Base-by-base conservation (phyloP, 37 sponge, comb jelly and placozoan species). In the Eunapius fragilis region DNA sequence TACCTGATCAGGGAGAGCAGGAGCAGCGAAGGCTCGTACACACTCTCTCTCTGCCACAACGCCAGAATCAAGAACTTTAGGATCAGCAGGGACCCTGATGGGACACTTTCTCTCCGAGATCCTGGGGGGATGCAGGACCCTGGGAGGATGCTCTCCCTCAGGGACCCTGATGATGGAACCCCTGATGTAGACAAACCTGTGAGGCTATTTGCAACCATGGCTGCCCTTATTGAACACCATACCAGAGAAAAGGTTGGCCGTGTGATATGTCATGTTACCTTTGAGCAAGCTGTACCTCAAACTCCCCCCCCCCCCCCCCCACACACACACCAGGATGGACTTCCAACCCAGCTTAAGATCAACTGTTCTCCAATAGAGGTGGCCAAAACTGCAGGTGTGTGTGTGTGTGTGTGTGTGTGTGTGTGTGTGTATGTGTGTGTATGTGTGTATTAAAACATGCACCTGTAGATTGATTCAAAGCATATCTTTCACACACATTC, bases 1-100 rank as follows among this genome's bases (percentile, higher is more conserved):
- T 89, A 45, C 28, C 69, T 89, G 70, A 69, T 93, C 47, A 70
- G 93, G 47, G 84, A 93, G 80, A 93, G 93, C 69, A 71, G 93
- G 0, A 86, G 68, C 35, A 37, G 32, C 3, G 75, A 82, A 58
- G 3, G 26, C 47, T 75, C 84, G 12, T 86, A 74, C 83, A 85
- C 77, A 24, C 87, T 93, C 75, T 86, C 82, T 25, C 76, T 93
- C 70, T 80, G 82, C 76, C 76, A 70, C 33, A 74, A 69, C 13
- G 14, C n/a, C 3, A 5, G 38, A 5, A 36, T 90, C 26, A 45
- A 76, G 38, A 80, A 85, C 82, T 90, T 72, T 24, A 70, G 82
- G 12, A 69, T 81, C 47, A 27, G 27, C 13, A 27, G 7, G 31
- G 71, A 81, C 6, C 2, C 22, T 10, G 70, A 81, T 81, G 30